Conservation (phyloP, 1,140 invertebrate genomes). For the Drosophila tristis region DNA sequence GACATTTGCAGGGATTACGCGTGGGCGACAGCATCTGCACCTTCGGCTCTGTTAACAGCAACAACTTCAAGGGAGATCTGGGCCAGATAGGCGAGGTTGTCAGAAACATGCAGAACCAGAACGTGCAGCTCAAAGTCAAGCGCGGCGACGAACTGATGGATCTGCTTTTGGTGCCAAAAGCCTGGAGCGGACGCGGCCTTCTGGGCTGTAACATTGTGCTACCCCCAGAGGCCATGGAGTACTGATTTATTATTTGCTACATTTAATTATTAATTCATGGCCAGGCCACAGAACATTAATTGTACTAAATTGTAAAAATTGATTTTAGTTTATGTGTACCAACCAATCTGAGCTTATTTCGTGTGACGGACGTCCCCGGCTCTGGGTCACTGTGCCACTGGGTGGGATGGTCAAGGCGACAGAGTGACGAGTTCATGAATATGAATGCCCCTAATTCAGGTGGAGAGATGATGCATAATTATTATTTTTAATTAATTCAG, state of each 20-base stretch:
- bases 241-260: conserved; percentile 33
- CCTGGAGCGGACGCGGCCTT: conserved; percentile 90
- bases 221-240: conserved; percentile 85
- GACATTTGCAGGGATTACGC: conserved; percentile 88
- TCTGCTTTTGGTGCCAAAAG: conserved; percentile 87
- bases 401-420: conserved; percentile 13
- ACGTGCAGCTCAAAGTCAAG: conserved; percentile 87
- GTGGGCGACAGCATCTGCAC: conserved; percentile 90
- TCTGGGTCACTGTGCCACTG: conserved; percentile 49
- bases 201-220: conserved; percentile 90
- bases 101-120: conserved; percentile 89
- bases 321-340: conserved; percentile 28
- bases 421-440: too few species aligned
- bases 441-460: not conserved
- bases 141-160: conserved; percentile 85
- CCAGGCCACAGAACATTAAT: conserved; percentile 18
- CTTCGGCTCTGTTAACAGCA: conserved; percentile 92
- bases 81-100: conserved; percentile 89
- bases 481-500: not conserved
- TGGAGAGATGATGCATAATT: not conserved
- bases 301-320: conserved; percentile 35
- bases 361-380: conserved; percentile 14
- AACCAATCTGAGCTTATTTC: conserved; percentile 8
- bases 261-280: conserved; percentile 16
- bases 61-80: conserved; percentile 89